Evolutionary conservation across 2,113 vertebrate species (phyloP), one percentile per base, ranked within the genome.

Genomic region (Solea solea): DNA sequence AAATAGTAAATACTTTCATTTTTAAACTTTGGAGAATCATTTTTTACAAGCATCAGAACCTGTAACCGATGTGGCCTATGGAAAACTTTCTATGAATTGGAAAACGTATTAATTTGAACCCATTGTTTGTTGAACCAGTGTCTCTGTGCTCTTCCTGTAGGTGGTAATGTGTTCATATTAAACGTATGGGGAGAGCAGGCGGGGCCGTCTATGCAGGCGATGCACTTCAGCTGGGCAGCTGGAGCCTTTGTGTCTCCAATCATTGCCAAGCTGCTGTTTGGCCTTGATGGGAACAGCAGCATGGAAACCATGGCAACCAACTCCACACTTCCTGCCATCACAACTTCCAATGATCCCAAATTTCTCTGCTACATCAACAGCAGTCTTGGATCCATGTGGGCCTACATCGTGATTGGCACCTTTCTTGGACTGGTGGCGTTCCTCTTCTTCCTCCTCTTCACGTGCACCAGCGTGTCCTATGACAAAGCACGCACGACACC

Each of bases 191-290:
- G 93, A 0, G 85, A 93, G 44, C 87, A 92, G 59, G 93, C 93
- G 1, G 96, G 95, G 15, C 96, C 97, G 0, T 94, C 97, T 42
- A 80, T 99, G 93, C 98, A 99, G 92, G 98, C 98, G 42, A 90
- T 98, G 15, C 97, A 99, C 85, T 99, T 98, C 93, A 95, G 95
- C 86, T 98, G 98, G 40, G 98, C 97, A 0, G 85, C 88, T 0
- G 98, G 98, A 2, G 97, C 96, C 3, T 95, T 98, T 12, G 58
- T 88, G 52, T 95, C 98, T 8, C 97, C 98, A 0, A 91, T 99
- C 78, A 89, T 99, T 50, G 95, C 96, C 75, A 97, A 97, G 73
- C 54, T 98, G 85, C 88, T 95, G 4, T 73, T 96, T 21, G 93
- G 94, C 1, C 45, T 67, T 0, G 61, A 88, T 4, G 27, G 21